Evolutionary conservation across 2,888 invertebrate genomes (phyloP).

Genomic region (Smittia sp.): DNA sequence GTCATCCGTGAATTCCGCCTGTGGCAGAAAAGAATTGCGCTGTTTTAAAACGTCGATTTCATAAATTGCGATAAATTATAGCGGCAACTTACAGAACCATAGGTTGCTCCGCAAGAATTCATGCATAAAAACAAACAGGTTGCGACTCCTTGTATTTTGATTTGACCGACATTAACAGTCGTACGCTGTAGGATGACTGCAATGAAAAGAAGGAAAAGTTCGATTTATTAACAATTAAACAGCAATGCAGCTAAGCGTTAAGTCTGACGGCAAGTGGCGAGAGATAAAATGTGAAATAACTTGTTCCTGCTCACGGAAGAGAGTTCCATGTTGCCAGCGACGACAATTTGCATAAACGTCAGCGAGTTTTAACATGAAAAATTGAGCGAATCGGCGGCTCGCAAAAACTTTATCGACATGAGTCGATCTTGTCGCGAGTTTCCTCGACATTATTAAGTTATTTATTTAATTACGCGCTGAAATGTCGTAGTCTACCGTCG

Average conservation of each 20-base stretch:
- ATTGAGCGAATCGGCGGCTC: no score
- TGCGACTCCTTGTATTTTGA: slow-evolving; percentile 84
- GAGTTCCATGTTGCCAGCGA: no score
- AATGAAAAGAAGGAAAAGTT: slow-evolving; percentile 49
- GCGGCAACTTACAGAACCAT: slow-evolving; percentile 76
- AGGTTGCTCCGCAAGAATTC: slow-evolving; percentile 82
- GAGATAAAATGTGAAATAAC: slow-evolving; percentile 1
- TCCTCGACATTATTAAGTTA: no score
- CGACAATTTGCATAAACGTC: no score
- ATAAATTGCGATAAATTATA: background rate
- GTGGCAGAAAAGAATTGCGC: slow-evolving; percentile 58
- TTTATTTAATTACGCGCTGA: no score
- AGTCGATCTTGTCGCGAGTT: no score
- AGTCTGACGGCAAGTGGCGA: background rate
- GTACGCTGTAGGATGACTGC: slow-evolving; percentile 69
- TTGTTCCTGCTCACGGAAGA: no score
- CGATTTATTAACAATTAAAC: background rate
- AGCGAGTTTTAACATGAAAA: no score
- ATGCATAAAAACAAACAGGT: slow-evolving; percentile 87
- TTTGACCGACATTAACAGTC: slow-evolving; percentile 72
- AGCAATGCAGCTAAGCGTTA: background rate
- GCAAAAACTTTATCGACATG: no score
- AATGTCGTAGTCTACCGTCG: no score
- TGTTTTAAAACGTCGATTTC: no score
- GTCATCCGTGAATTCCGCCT: slow-evolving; percentile 79